Evolutionary conservation across 2,797 vertebrate genomes (phyloP).

Genomic region (Platyrinchus mystaceus): DNA sequence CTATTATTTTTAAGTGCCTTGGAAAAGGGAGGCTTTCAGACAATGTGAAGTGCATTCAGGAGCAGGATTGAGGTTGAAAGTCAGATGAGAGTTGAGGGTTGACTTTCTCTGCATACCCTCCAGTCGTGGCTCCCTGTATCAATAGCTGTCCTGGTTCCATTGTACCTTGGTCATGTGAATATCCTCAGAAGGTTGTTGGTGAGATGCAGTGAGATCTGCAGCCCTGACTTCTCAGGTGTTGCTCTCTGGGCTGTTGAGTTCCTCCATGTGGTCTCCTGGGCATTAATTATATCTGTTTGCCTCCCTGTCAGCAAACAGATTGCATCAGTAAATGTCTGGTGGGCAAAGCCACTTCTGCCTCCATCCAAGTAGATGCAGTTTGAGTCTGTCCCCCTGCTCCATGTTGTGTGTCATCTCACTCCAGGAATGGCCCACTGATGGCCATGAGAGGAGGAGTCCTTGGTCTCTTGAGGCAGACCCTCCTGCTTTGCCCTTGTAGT

Average conservation of each 20-base stretch:
- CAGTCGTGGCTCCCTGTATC: not conserved
- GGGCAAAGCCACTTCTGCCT: not conserved
- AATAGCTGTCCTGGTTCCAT: not conserved
- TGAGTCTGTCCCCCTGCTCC: not conserved
- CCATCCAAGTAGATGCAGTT: not conserved
- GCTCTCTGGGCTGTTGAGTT: not conserved
- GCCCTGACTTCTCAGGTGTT: not conserved
- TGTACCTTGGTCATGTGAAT: not conserved
- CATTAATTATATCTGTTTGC: rapidly evolving
- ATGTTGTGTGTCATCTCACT: not conserved
- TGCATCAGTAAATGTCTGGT: not conserved
- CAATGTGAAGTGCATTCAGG: not conserved
- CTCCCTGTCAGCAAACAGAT: not conserved
- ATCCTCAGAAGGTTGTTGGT: not conserved
- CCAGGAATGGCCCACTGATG: not conserved
- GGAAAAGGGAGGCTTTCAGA: not conserved
- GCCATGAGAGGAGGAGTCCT: not conserved
- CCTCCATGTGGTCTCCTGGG: not conserved
- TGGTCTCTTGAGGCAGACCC: not conserved
- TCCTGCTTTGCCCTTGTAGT: not conserved
- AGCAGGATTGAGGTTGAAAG: not conserved
- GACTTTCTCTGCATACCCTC: not conserved
- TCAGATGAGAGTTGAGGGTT: not conserved
- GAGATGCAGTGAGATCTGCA: rapidly evolving
- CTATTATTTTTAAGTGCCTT: not conserved